Evolutionary conservation across 1,140 invertebrate genomes (phyloP).

Genomic region (Psilanteris sp.): DNA sequence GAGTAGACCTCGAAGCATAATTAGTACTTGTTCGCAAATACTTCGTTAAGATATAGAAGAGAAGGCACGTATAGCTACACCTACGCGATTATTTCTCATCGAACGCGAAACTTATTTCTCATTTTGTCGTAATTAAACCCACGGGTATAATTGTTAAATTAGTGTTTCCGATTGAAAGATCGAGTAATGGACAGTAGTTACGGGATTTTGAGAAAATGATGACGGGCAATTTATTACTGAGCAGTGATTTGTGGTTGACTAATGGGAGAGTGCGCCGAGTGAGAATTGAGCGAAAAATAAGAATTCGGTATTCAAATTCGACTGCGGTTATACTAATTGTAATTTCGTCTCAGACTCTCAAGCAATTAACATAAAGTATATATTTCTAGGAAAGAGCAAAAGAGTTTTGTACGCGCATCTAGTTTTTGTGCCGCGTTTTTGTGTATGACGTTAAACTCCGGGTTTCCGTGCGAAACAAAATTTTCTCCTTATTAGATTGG

Average conservation of each 20-base stretch:
- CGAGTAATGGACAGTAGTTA: slow-evolving; percentile 35
- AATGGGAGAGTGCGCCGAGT: slow-evolving; percentile 38
- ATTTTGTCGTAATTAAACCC: slow-evolving; percentile 57
- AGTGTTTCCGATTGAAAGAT: slow-evolving; percentile 47
- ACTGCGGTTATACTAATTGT: slow-evolving; percentile 38
- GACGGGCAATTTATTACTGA: slow-evolving; percentile 25
- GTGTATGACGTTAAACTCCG: slow-evolving; percentile 32
- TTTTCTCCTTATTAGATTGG: slow-evolving; percentile 48
- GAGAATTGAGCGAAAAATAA: slow-evolving; percentile 35
- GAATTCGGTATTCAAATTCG: slow-evolving; percentile 43
- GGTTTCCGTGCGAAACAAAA: slow-evolving; percentile 43
- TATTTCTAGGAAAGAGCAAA: slow-evolving; percentile 16
- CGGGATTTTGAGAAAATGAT: slow-evolving; percentile 36
- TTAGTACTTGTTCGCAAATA: slow-evolving; percentile 65
- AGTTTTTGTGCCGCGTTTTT: slow-evolving; percentile 31
- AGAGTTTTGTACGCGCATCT: slow-evolving; percentile 16
- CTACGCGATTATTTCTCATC: slow-evolving; percentile 50
- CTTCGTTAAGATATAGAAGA: slow-evolving; percentile 59
- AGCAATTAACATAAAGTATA: slow-evolving; percentile 11
- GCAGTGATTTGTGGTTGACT: slow-evolving; percentile 32
- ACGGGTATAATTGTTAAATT: slow-evolving; percentile 60
- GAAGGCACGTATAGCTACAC: slow-evolving; percentile 56
- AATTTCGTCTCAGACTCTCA: too few relatives aligned
- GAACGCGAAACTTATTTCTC: slow-evolving; percentile 44
- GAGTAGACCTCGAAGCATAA: slow-evolving; percentile 60